A percentile compares a stretch with the other conserved stretches of the same genome.
Conservation (phyloP, 2,113 vertebrate species). For the Rhinoderma darwinii region DNA sequence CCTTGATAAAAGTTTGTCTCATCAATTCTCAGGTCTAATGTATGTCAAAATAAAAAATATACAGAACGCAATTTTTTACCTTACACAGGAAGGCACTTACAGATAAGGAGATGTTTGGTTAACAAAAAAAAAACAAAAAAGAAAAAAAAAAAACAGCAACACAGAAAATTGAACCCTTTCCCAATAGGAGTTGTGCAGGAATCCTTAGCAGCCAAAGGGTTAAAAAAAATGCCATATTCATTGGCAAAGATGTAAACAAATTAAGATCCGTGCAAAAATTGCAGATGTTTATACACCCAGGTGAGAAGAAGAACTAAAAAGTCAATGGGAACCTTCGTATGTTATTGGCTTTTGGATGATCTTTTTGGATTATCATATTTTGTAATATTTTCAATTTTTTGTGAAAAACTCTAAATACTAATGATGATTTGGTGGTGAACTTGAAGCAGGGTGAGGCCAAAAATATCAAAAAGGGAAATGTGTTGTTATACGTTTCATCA, state of each 20-base stretch:
- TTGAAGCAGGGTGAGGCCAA: neutral
- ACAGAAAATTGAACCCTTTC: slow-evolving; percentile 24
- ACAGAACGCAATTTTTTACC: slow-evolving; percentile 48
- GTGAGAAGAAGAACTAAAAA: slow-evolving; percentile 20
- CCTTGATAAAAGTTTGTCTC: neutral
- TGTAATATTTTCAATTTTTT: slow-evolving; percentile 27
- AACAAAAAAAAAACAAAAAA: slow-evolving; percentile 39
- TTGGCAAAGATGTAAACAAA: slow-evolving; percentile 60
- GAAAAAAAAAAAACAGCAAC: neutral
- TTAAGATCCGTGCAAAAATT: slow-evolving; percentile 51
- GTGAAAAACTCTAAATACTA: slow-evolving; percentile 43
- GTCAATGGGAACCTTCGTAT: neutral
- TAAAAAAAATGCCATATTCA: slow-evolving; percentile 61
- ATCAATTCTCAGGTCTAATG: neutral
- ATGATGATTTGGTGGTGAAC: slow-evolving; percentile 17
- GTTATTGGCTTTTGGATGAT: neutral
- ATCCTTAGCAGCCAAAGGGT: slow-evolving; percentile 61
- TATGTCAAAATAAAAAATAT: slow-evolving; percentile 19
- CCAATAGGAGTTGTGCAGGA: neutral
- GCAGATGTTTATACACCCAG: slow-evolving; percentile 46
- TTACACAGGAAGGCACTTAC: slow-evolving; percentile 69
- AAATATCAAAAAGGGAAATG: slow-evolving; percentile 32
- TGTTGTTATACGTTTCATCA: neutral
- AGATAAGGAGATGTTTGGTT: slow-evolving; percentile 63
- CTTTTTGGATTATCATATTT: neutral